phyloP scores from a whole-genome alignment of 1,140 invertebrate genomes.

The Macrosteles quadrilineatus region DNA sequence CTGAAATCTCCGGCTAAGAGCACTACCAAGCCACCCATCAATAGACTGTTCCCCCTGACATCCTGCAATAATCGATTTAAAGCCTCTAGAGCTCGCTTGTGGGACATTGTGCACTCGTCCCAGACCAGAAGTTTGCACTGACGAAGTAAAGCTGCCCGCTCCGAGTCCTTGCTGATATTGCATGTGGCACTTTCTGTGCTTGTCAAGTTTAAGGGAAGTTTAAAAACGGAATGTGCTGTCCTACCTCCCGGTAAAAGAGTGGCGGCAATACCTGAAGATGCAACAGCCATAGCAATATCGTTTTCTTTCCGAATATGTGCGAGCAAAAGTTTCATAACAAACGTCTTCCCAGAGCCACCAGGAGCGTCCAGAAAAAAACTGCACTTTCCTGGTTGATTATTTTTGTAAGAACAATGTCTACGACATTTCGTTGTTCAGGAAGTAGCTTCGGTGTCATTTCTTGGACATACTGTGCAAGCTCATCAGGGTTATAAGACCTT shows the following conservation, averaged over 20 bases:
- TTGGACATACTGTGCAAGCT: neutral
- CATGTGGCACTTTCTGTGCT: neutral
- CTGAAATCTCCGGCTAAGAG: constrained; percentile 44
- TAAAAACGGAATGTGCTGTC: constrained; percentile 55
- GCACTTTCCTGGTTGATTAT: neutral
- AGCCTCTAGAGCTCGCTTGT: constrained; percentile 42
- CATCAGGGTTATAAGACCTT: neutral
- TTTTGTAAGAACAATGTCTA: too few relatives aligned
- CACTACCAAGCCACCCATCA: constrained; percentile 34
- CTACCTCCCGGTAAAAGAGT: constrained; percentile 53
- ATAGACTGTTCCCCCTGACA: neutral
- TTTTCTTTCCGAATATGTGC: neutral
- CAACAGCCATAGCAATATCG: constrained; percentile 50
- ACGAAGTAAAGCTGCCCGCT: neutral
- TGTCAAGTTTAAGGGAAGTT: constrained; percentile 44
- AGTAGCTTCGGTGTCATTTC: neutral
- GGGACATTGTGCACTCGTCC: constrained; percentile 40
- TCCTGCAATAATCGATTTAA: constrained; percentile 40
- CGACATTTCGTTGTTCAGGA: neutral
- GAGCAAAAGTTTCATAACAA: neutral
- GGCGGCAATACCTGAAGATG: constrained; percentile 58
- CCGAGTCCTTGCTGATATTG: neutral
- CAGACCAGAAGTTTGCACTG: neutral
- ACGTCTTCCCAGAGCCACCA: constrained; percentile 44
- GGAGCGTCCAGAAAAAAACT: constrained; percentile 45